Percentiles rank a stretch among this genome's conserved stretches.
Evolutionary conservation across 1,140 invertebrate genomes (phyloP).

Genomic region (Drosophila micromelanica): DNA sequence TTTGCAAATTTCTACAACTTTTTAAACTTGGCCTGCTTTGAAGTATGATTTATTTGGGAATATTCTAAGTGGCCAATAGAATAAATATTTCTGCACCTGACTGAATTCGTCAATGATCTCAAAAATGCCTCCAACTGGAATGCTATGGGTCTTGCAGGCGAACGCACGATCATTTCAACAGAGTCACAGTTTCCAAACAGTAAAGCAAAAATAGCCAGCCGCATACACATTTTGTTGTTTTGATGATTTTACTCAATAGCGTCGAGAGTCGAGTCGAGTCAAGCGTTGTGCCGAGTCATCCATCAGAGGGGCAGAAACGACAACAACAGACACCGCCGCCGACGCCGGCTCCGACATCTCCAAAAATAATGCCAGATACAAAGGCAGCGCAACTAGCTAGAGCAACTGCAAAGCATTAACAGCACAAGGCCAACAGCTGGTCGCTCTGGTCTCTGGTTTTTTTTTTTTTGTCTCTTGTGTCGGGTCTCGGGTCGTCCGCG

Average conservation of each 20-base stretch:
- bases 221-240: conserved; percentile 46
- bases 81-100: conserved; percentile 39
- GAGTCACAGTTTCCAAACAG: conserved; percentile 22
- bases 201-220: conserved; percentile 37
- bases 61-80: neutral
- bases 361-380: conserved; percentile 63
- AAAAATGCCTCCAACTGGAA: conserved; percentile 37
- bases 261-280: conserved; percentile 24
- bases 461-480: conserved; percentile 30
- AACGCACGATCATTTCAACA: conserved; percentile 24
- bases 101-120: conserved; percentile 33
- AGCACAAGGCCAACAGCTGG: conserved; percentile 66
- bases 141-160: conserved; percentile 7
- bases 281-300: conserved; percentile 46
- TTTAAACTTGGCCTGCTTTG: neutral
- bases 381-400: conserved; percentile 32
- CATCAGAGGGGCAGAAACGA: conserved; percentile 44
- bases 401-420: conserved; percentile 53
- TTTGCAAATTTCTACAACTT: neutral
- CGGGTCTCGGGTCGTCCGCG: conserved; percentile 26
- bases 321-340: conserved; percentile 27
- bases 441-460: conserved; percentile 46
- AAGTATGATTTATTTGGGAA: neutral
- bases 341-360: conserved; percentile 28
- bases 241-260: conserved; percentile 44